Base-by-base conservation (phyloP, 2,113 vertebrate species). In the Chelonoidis abingdonii region DNA sequence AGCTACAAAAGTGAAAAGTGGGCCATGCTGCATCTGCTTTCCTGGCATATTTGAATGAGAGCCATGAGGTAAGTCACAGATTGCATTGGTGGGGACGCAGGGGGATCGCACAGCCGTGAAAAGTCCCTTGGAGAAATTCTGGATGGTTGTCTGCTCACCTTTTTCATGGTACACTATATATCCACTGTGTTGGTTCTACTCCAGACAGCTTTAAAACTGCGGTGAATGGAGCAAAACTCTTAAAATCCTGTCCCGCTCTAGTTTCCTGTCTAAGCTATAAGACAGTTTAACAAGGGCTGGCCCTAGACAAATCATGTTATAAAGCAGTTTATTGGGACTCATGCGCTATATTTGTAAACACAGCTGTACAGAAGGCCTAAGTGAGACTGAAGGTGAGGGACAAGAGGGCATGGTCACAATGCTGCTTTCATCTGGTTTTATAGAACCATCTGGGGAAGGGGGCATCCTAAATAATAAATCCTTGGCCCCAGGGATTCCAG, bases 371-470 rank as follows among this genome's bases (percentile, higher is more conserved):
- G 31, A n/a, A 4, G n/a, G 49, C 82, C 49, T 83, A 62, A 85
- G 57, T 3, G 1, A 56, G 62, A 35, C 89, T 57, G 83, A 4
- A 9, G 93, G 94, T 92, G 92, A 90, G 88, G 93, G 86, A 29
- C 7, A 19, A 35, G 90, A 89, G 81, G 65, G 87, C 88, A 88
- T 91, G 96, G 93, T 79, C 93, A 95, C 65, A 82, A 4, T 1
- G 1, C 22, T 54, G 65, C 41, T 89, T 93, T 93, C 79, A 87
- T 92, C 91, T 86, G 75, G 13, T 2, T 85, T 93, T 92, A 38
- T 69, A 59, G 93, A 93, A 93, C 93, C 93, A 38, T 76, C 2
- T 0, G 50, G 69, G 87, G 47, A 94, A 82, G n/a, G 82, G 89
- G 89, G 24, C 83, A 87, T 94, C 69, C 91, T 85, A 65, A 11